phyloP scores from a whole-genome alignment of 1,140 invertebrate species.

The Acromyrmex heyeri region DNA sequence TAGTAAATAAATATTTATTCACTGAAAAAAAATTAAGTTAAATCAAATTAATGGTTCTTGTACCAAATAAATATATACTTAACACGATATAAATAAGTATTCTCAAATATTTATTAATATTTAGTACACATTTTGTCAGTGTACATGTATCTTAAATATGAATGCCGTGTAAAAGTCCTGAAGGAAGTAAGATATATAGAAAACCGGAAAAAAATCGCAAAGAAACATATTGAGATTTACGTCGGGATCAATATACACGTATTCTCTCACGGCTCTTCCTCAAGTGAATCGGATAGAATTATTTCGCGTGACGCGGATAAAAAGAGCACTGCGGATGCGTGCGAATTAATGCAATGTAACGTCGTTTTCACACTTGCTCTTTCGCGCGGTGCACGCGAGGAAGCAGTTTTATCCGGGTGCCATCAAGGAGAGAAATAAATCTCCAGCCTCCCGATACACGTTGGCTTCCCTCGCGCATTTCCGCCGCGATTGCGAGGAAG shows the following conservation, averaged over 20 bases:
- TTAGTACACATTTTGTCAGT: too few relatives aligned
- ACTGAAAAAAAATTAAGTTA: too few relatives aligned
- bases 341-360: conserved; percentile 22
- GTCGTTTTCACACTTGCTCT: conserved; percentile 43
- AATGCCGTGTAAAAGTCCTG: neutral
- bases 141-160: neutral
- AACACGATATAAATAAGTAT: too few relatives aligned
- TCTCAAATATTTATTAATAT: too few relatives aligned
- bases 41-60: too few relatives aligned
- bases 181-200: neutral
- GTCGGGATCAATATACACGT: neutral
- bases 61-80: too few relatives aligned
- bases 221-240: neutral
- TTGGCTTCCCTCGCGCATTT: conserved; percentile 18
- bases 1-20: too few relatives aligned
- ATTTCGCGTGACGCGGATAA: conserved; percentile 11
- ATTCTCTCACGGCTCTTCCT: neutral
- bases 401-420: conserved; percentile 23
- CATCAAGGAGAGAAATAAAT: conserved; percentile 47
- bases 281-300: neutral
- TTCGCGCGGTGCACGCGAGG: conserved; percentile 34
- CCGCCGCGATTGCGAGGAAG: conserved; percentile 39
- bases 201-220: neutral
- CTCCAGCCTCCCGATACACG: conserved; percentile 36
- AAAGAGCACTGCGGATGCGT: neutral